phyloP scores from a whole-genome alignment of 2,113 vertebrate species.

The Anhinga rufa region DNA sequence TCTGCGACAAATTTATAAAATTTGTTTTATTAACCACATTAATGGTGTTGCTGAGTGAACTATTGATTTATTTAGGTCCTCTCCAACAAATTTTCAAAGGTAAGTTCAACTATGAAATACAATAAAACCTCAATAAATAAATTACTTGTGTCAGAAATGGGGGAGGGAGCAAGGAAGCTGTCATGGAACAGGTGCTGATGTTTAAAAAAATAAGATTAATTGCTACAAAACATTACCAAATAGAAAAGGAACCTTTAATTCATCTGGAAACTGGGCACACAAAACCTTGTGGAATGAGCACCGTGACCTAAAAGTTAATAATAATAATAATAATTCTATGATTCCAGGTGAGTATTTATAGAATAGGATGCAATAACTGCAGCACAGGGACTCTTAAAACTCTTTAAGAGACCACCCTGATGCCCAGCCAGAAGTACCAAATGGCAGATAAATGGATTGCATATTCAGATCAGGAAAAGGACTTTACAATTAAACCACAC shows the following conservation, averaged over 20 bases:
- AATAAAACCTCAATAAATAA: slow-evolving; percentile 27
- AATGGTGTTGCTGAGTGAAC: background rate
- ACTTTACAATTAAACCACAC: background rate
- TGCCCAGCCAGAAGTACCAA: background rate
- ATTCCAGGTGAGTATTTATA: background rate
- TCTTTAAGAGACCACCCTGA: background rate
- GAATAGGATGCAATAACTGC: background rate
- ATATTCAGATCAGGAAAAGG: background rate
- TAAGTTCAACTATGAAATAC: slow-evolving; percentile 15
- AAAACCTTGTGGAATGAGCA: background rate
- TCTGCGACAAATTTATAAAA: background rate
- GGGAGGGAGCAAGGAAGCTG: background rate
- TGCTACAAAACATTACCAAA: slow-evolving; percentile 8
- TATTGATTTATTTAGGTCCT: slow-evolving; percentile 29
- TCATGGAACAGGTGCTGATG: background rate
- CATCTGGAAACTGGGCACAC: background rate
- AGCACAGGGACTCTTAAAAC: background rate
- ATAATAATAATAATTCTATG: background rate
- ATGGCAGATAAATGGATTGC: background rate
- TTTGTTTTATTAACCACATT: slow-evolving; percentile 31
- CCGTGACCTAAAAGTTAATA: background rate
- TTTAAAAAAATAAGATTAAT: slow-evolving; percentile 29
- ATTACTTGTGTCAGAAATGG: background rate
- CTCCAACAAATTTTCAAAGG: background rate
- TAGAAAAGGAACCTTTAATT: slow-evolving; percentile 8